Evolutionary conservation across 2,888 invertebrate genomes (phyloP).

Genomic region (Thymelicus lineola): DNA sequence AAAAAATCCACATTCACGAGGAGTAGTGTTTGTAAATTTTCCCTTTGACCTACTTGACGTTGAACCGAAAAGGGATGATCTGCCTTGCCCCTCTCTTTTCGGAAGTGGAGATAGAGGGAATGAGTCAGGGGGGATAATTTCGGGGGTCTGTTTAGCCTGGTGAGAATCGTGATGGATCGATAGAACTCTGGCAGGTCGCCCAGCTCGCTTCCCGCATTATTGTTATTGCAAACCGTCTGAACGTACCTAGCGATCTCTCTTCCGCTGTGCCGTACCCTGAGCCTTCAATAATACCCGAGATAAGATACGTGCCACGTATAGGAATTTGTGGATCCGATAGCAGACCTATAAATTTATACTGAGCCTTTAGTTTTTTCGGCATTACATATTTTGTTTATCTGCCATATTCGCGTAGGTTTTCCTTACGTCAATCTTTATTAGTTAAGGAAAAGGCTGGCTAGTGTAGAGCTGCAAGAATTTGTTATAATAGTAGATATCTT

Average conservation of each 20-base stretch:
- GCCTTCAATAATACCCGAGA: constrained; percentile 73
- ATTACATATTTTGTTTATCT: constrained; percentile 33
- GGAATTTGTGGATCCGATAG: constrained; percentile 52
- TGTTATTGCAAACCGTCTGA: constrained; percentile 79
- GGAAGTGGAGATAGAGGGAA: constrained; percentile 54
- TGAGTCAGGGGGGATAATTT: constrained; percentile 64
- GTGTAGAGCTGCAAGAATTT: no score
- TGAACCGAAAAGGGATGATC: constrained; percentile 64
- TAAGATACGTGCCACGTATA: constrained; percentile 63
- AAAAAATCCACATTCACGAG: constrained; percentile 69
- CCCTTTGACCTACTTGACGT: constrained; percentile 83
- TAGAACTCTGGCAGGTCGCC: constrained; percentile 83
- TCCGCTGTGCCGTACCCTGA: constrained; percentile 72
- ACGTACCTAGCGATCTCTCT: constrained; percentile 55
- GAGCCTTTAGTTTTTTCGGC: constrained; percentile 33
- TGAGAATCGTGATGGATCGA: constrained; percentile 70
- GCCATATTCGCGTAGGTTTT: constrained; percentile 11
- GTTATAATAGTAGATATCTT: no score
- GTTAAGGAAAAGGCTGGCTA: neutral
- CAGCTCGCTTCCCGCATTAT: constrained; percentile 81
- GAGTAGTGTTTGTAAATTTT: constrained; percentile 84
- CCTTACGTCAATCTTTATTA: constrained; percentile 18
- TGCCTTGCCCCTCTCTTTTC: constrained; percentile 56
- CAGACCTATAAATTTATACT: constrained; percentile 34
- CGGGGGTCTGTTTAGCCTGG: constrained; percentile 68